phyloP scores from a whole-genome alignment of 1,140 invertebrate species.

The Portunus trituberculatus region DNA sequence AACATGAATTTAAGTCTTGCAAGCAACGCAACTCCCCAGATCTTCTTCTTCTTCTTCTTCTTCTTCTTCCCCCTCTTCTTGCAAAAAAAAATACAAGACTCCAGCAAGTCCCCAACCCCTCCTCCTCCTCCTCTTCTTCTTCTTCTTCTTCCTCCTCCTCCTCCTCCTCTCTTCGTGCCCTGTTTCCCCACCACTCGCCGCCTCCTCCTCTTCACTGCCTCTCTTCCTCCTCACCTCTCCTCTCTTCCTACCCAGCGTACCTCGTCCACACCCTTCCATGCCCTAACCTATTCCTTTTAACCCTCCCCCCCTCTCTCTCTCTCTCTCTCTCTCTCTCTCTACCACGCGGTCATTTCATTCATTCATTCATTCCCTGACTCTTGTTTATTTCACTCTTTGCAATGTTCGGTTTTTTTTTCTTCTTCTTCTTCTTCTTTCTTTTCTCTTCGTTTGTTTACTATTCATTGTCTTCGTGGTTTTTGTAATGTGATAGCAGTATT shows the following conservation, averaged over 20 bases:
- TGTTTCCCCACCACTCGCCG: neutral
- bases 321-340: neutral
- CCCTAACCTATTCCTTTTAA: neutral
- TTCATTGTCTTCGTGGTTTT: neutral
- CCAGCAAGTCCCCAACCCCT: too few species aligned
- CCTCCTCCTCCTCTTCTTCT: neutral
- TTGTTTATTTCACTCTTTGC: neutral
- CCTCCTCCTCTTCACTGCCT: neutral
- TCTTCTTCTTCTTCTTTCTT: neutral
- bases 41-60: neutral
- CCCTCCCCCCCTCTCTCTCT: neutral
- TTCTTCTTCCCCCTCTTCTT: neutral
- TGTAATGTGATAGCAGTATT: too few species aligned
- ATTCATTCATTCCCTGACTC: neutral
- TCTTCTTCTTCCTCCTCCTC: neutral
- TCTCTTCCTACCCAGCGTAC: slow-evolving; percentile 9
- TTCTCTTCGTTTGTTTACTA: neutral
- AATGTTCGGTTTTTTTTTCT: too few species aligned
- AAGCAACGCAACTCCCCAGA: neutral
- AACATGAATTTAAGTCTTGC: neutral
- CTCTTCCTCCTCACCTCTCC: neutral
- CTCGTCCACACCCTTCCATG: neutral
- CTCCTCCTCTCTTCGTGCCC: neutral
- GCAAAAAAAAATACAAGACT: neutral
- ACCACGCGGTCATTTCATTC: neutral